Percentiles rank a stretch among this genome's conserved stretches.
These are phyloP conservation scores for Hippocampus abdominalis DNA, from an alignment of 2,113 vertebrate genomes.

Conservation along the genomic window DNA sequence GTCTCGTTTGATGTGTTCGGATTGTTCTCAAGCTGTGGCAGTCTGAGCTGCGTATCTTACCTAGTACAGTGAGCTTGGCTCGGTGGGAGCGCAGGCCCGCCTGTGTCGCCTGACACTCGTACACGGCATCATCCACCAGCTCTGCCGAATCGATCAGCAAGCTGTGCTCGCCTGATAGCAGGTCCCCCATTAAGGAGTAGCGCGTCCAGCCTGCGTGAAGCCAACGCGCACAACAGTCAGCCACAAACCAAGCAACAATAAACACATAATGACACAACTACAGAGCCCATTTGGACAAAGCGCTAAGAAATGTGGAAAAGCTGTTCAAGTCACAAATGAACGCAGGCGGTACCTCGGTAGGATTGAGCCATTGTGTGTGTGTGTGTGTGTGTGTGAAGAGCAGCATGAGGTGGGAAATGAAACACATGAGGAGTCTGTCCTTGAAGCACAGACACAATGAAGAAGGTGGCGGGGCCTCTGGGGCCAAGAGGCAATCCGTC, in stretches of 20 bases:
- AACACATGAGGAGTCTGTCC: constrained; percentile 55
- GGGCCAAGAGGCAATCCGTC: constrained; percentile 57
- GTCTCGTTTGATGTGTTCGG: constrained; percentile 30
- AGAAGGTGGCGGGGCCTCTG: constrained; percentile 40
- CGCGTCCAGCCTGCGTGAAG: constrained; percentile 81
- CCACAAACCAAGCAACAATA: constrained; percentile 50
- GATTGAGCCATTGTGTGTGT: constrained; percentile 24
- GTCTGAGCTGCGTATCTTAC: constrained; percentile 72
- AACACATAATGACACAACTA: constrained; percentile 48
- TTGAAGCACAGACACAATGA: constrained; percentile 62
- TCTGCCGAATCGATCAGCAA: constrained; percentile 83
- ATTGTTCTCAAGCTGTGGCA: constrained; percentile 42
- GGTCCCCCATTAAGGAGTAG: constrained; percentile 83
- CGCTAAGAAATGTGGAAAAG: constrained; percentile 37
- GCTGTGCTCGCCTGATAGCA: constrained; percentile 82
- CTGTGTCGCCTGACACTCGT: constrained; percentile 90
- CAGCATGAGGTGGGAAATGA: constrained; percentile 38
- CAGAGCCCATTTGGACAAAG: constrained; percentile 54
- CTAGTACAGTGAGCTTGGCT: constrained; percentile 81
- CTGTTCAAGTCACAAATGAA: constrained; percentile 51
- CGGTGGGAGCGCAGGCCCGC: constrained; percentile 83
- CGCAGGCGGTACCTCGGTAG: constrained; percentile 43
- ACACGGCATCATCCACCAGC: constrained; percentile 82
- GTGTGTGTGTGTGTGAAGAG: constrained; percentile 13
- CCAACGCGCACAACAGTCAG: constrained; percentile 46